Evolutionary conservation across 1,140 invertebrate species (phyloP).

Genomic region (Antheraea pernyi): DNA sequence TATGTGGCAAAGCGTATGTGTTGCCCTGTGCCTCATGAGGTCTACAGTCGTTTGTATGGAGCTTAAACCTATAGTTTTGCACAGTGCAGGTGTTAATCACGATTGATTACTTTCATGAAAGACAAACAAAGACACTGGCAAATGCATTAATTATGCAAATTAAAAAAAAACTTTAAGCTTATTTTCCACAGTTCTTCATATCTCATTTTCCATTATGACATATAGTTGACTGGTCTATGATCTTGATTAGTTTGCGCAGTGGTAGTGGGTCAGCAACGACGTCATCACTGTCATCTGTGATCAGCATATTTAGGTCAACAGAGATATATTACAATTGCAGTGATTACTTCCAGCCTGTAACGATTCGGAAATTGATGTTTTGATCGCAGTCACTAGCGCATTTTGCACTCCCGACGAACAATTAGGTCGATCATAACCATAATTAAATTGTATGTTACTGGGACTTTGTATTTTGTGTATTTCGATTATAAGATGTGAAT

Average conservation of each 20-base stretch:
- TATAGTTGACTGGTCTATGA: not conserved
- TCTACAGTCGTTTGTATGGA: too few species aligned
- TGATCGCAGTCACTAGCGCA: not conserved
- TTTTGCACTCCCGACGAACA: not conserved
- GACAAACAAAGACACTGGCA: too few species aligned
- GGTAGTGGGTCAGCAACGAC: not conserved
- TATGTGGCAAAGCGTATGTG: too few species aligned
- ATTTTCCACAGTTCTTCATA: too few species aligned
- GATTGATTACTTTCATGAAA: too few species aligned
- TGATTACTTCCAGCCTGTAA: not conserved
- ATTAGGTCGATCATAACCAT: not conserved
- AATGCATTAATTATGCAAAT: too few species aligned
- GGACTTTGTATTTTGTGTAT: not conserved
- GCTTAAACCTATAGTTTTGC: too few species aligned
- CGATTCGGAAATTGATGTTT: not conserved
- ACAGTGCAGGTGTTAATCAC: too few species aligned
- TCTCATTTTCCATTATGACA: too few species aligned
- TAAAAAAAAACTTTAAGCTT: too few species aligned
- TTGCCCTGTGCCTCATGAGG: too few species aligned
- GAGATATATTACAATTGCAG: conserved; percentile 1
- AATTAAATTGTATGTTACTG: not conserved
- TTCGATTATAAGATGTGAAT: not conserved
- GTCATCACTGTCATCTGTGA: not conserved
- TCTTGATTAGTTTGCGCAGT: not conserved
- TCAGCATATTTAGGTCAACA: not conserved